phyloP scores from a whole-genome alignment of 2,113 vertebrate species.

The Herpailurus yagouaroundi region DNA sequence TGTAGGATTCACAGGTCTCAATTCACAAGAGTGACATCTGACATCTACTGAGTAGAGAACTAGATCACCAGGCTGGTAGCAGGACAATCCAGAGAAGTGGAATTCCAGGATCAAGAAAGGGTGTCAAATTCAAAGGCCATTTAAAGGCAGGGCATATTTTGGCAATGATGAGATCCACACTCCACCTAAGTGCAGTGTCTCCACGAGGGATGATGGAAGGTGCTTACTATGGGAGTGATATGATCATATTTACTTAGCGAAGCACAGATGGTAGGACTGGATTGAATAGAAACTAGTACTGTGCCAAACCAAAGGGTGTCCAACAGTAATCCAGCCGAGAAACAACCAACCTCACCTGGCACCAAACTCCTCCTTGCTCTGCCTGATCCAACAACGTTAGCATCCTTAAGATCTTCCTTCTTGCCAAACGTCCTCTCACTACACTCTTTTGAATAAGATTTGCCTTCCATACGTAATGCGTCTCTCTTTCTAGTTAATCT shows the following conservation, averaged over 20 bases:
- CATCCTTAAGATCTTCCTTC: background rate
- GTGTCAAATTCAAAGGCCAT: background rate
- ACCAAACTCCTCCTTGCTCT: background rate
- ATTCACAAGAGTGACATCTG: background rate
- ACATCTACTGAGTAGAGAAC: background rate
- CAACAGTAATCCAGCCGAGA: background rate
- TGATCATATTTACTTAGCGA: background rate
- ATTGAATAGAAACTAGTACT: background rate
- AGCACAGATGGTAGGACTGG: background rate
- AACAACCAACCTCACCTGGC: background rate
- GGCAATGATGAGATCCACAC: background rate
- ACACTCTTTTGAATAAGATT: background rate
- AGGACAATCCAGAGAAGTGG: background rate
- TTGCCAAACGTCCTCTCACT: background rate
- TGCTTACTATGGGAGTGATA: background rate
- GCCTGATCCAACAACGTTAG: accelerated
- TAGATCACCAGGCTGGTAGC: background rate
- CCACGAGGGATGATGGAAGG: accelerated
- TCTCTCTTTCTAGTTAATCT: background rate
- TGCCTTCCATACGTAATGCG: background rate
- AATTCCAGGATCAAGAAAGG: background rate
- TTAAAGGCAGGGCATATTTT: background rate
- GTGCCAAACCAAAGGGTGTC: background rate
- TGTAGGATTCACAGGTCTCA: background rate
- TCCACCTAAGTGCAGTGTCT: background rate